Evolutionary conservation across 2,888 invertebrate species (phyloP).

Genomic region (Boloria euphrosyne): DNA sequence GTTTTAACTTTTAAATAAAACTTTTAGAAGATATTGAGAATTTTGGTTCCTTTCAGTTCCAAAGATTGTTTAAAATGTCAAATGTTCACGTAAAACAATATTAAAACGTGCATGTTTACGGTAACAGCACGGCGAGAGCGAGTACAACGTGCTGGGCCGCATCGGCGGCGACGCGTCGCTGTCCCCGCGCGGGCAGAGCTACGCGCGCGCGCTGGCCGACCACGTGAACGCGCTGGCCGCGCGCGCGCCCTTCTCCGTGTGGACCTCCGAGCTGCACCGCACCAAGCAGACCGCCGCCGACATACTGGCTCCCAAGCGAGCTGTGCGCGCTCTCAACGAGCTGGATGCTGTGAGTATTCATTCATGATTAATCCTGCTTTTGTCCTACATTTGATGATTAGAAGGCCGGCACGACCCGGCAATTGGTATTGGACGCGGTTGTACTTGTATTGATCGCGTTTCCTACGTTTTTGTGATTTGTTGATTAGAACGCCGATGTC

Average conservation of each 20-base stretch:
- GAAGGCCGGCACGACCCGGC: no score
- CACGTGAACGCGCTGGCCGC: slow-evolving; percentile 84
- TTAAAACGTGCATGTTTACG: no score
- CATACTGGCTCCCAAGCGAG: slow-evolving; percentile 90
- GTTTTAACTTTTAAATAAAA: no score
- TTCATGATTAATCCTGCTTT: neutral
- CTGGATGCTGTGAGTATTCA: slow-evolving; percentile 90
- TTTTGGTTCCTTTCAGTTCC: no score
- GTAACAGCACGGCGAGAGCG: slow-evolving; percentile 94
- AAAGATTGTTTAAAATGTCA: no score
- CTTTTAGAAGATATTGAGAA: no score
- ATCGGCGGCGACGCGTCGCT: slow-evolving; percentile 95
- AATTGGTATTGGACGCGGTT: no score
- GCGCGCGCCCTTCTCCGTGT: slow-evolving; percentile 89
- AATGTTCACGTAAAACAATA: no score
- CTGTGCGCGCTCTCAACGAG: slow-evolving; percentile 94
- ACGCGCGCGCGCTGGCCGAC: slow-evolving; percentile 88
- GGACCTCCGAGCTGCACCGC: slow-evolving; percentile 94
- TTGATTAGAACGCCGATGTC: no score
- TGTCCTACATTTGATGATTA: no score
- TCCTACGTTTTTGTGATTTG: no score
- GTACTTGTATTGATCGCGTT: no score
- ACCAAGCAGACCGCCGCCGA: slow-evolving; percentile 94
- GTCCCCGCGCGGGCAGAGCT: slow-evolving; percentile 90
- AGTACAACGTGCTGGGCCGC: slow-evolving; percentile 93